These are phyloP conservation scores for Phaonia tiefii DNA, from an alignment of 2,888 invertebrate species.

Conservation along the genomic window DNA sequence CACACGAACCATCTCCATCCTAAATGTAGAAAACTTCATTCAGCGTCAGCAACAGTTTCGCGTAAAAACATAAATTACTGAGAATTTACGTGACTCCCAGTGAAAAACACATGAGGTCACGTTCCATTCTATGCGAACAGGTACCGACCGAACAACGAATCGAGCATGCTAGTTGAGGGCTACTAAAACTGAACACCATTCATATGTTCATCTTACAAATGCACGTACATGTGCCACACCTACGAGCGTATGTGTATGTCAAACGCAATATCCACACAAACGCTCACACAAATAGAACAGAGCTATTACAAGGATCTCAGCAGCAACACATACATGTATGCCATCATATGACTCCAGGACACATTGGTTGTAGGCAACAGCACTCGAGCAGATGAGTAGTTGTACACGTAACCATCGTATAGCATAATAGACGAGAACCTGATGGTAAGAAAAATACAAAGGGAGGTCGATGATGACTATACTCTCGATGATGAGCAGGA, in stretches of 20 bases:
- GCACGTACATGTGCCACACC: conserved; percentile 34
- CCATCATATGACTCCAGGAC: not conserved
- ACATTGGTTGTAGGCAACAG: no score
- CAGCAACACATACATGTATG: not conserved
- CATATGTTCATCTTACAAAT: conserved; percentile 14
- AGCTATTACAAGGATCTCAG: no score
- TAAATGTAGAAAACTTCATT: conserved; percentile 7
- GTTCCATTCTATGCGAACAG: conserved; percentile 34
- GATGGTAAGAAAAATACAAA: conserved; percentile 7
- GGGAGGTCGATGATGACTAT: not conserved
- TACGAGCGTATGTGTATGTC: conserved; percentile 11
- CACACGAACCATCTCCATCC: not conserved
- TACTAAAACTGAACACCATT: conserved; percentile 31
- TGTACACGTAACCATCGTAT: not conserved
- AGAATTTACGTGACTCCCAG: conserved; percentile 58
- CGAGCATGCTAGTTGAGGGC: conserved; percentile 20
- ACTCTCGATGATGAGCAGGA: conserved; percentile 13
- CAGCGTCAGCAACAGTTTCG: conserved; percentile 61
- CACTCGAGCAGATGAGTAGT: not conserved
- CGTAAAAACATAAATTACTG: conserved; percentile 61
- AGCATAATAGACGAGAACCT: not conserved
- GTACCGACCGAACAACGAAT: conserved; percentile 4
- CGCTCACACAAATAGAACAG: not conserved
- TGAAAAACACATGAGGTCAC: conserved; percentile 45
- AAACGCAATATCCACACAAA: not conserved